Evolutionary conservation across 2,113 vertebrate genomes (phyloP).

Genomic region (Phaethornis superciliosus): DNA sequence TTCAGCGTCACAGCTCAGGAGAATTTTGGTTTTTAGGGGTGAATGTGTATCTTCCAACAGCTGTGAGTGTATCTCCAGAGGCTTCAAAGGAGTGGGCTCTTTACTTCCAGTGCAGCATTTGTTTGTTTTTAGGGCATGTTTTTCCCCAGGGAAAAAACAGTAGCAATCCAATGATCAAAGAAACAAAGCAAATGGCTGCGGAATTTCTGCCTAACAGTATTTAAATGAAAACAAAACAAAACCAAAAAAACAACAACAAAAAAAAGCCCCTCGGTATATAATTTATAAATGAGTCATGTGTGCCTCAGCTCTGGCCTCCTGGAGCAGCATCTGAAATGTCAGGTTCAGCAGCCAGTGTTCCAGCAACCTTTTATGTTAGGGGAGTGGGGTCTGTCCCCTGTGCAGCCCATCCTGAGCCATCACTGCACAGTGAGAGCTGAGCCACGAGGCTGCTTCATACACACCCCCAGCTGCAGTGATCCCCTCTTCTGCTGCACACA

Average conservation of each 20-base stretch:
- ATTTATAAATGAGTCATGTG: neutral
- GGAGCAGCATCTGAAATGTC: neutral
- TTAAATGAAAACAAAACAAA: neutral
- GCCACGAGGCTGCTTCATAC: neutral
- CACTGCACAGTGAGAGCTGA: neutral
- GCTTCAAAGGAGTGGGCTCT: neutral
- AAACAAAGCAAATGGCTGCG: neutral
- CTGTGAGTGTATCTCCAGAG: neutral
- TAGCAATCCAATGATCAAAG: constrained; percentile 8
- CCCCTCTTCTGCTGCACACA: neutral
- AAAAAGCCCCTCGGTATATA: neutral
- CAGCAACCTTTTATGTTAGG: neutral
- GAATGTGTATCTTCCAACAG: neutral
- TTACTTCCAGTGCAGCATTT: neutral
- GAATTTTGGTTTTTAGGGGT: neutral
- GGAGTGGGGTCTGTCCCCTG: neutral
- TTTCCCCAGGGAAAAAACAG: constrained; percentile 13
- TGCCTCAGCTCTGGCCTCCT: neutral
- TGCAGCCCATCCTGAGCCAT: neutral
- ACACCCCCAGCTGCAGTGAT: neutral
- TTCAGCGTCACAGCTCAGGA: neutral
- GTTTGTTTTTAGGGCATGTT: constrained; percentile 39
- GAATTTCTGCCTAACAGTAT: constrained; percentile 28
- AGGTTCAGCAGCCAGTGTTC: neutral
- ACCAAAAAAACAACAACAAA: too few species aligned